Percentiles rank a stretch among this genome's conserved stretches.
These are phyloP conservation scores for Volucella inanis DNA, from an alignment of 2,888 invertebrate genomes.

Conservation along the genomic window DNA sequence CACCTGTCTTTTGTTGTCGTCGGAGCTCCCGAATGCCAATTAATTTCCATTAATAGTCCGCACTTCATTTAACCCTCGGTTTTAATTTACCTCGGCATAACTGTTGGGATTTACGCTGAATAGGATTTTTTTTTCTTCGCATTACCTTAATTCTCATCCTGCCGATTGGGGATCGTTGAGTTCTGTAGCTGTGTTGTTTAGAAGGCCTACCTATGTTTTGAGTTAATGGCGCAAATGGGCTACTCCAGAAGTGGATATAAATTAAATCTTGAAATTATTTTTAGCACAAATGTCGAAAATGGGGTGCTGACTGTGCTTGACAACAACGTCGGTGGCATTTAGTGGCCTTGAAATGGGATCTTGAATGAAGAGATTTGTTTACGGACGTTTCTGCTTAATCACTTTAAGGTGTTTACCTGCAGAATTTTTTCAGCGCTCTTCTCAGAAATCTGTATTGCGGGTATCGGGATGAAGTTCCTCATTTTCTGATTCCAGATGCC, in stretches of 20 bases:
- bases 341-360: too few relatives aligned
- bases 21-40: slow-evolving; percentile 41
- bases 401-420: too few relatives aligned
- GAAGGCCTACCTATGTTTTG: neutral
- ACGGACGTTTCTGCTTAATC: too few relatives aligned
- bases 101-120: slow-evolving; percentile 44
- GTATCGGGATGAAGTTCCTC: too few relatives aligned
- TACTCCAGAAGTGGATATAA: slow-evolving; percentile 44
- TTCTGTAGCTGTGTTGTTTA: neutral
- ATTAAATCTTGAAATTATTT: slow-evolving; percentile 63
- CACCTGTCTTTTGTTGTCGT: slow-evolving; percentile 36
- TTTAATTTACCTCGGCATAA: slow-evolving; percentile 60
- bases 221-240: slow-evolving; percentile 5
- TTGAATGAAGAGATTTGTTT: too few relatives aligned
- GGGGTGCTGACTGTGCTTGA: too few relatives aligned
- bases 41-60: slow-evolving; percentile 70
- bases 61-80: slow-evolving; percentile 70
- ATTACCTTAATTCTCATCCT: neutral
- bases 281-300: neutral
- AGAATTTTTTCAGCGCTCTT: too few relatives aligned
- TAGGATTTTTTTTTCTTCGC: slow-evolving; percentile 37
- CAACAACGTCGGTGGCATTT: too few relatives aligned
- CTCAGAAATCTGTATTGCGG: too few relatives aligned
- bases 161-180: neutral
- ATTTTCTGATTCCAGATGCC: too few relatives aligned